Conservation (phyloP, 2,797 vertebrate genomes). For the Gobio occitaniae region DNA sequence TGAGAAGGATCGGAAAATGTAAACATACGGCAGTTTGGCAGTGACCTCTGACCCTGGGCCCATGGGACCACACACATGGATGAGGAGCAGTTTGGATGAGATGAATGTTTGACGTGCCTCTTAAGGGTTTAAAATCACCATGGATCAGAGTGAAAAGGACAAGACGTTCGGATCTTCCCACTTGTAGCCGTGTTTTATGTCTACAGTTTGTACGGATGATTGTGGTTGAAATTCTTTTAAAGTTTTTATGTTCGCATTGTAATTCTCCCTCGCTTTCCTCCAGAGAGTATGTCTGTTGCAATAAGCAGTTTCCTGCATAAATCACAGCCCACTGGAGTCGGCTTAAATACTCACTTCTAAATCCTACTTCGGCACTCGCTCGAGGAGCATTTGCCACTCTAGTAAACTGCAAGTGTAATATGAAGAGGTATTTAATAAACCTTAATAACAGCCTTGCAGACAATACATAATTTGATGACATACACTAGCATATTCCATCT, state of each 20-base stretch:
- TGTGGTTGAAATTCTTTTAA: neutral
- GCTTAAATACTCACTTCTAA: constrained; percentile 55
- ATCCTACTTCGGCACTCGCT: constrained; percentile 60
- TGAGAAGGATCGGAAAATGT: constrained; percentile 67
- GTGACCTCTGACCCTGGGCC: constrained; percentile 71
- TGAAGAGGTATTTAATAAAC: constrained; percentile 17
- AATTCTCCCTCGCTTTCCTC: constrained; percentile 35
- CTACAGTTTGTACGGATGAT: constrained; percentile 4
- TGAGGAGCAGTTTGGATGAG: neutral
- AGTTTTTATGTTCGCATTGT: constrained; percentile 10
- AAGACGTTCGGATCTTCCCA: neutral
- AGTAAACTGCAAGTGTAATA: neutral
- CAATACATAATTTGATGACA: neutral
- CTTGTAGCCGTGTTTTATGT: constrained; percentile 3
- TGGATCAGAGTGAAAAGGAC: neutral
- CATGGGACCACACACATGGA: constrained; percentile 70
- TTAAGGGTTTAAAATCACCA: constrained; percentile 10
- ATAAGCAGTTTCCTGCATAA: constrained; percentile 66
- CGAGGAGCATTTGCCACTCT: constrained; percentile 28
- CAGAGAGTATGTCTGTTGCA: constrained; percentile 60
- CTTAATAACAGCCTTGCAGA: constrained; percentile 7
- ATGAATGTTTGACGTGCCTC: neutral
- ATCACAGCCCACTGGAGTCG: constrained; percentile 62
- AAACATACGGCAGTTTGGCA: constrained; percentile 73
- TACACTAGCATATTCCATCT: neutral